Evolutionary conservation across 1,140 invertebrate genomes (phyloP).

Genomic region (Heterodera carotae): DNA sequence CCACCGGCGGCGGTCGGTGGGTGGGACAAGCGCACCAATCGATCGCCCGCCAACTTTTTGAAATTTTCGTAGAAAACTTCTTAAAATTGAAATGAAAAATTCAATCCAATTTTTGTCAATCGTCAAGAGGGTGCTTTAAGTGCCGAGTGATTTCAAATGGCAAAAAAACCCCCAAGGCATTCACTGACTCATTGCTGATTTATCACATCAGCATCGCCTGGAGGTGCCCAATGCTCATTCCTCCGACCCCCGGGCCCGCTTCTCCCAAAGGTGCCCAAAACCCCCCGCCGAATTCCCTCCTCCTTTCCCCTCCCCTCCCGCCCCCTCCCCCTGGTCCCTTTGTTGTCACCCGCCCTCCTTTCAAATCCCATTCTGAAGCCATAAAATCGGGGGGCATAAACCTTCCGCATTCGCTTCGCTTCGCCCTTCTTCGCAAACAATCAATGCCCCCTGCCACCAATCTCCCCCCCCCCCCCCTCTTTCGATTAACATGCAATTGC

Average conservation of each 20-base stretch:
- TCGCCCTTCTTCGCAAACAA: constrained; percentile 12
- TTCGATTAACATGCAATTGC: neutral
- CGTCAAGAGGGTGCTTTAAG: too few relatives aligned
- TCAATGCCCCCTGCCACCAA: neutral
- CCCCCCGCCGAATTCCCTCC: neutral
- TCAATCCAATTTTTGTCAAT: too few relatives aligned
- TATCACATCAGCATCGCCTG: neutral
- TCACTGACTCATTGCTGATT: too few relatives aligned
- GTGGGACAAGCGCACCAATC: neutral
- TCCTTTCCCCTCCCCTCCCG: neutral
- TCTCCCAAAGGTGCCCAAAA: neutral
- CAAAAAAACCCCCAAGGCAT: too few relatives aligned
- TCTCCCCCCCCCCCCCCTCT: neutral
- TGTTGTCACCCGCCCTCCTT: neutral
- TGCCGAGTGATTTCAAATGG: too few relatives aligned
- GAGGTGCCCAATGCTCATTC: neutral
- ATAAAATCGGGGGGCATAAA: constrained; percentile 18
- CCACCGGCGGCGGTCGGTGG: too few relatives aligned
- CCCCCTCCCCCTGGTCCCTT: too few relatives aligned
- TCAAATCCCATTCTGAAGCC: constrained; percentile 1
- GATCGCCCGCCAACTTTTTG: too few relatives aligned
- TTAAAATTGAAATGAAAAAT: too few relatives aligned
- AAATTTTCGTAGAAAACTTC: too few relatives aligned
- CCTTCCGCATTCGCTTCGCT: neutral
- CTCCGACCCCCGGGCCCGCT: neutral